phyloP scores from a whole-genome alignment of 2,888 invertebrate species.

The Erebia aethiops region DNA sequence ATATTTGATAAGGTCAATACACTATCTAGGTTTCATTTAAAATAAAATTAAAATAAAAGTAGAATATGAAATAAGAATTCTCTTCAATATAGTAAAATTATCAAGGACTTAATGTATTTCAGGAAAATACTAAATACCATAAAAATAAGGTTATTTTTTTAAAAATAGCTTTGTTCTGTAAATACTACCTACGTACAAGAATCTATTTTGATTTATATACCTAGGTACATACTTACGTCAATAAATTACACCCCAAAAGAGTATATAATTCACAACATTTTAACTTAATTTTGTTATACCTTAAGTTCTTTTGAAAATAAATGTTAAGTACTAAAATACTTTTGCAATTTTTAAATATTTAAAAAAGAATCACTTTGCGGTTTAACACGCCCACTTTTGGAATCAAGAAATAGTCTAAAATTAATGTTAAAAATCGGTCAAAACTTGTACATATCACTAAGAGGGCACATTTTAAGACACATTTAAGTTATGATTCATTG shows the following conservation, averaged over 20 bases:
- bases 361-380: conserved; percentile 32
- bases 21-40: no score
- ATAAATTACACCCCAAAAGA: no score
- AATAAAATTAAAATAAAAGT: no score
- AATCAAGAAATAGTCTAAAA: conserved; percentile 32
- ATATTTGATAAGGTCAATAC: no score
- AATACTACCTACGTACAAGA: no score
- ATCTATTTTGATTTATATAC: no score
- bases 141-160: no score
- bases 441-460: conserved; percentile 33
- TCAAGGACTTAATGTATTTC: neutral
- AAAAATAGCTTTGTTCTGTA: no score
- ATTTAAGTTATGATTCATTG: conserved; percentile 56
- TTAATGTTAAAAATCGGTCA: conserved; percentile 20
- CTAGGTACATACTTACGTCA: no score
- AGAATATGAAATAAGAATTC: no score
- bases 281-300: neutral
- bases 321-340: neutral
- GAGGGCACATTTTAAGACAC: conserved; percentile 45
- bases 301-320: neutral
- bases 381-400: conserved; percentile 57
- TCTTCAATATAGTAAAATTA: neutral
- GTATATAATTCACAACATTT: conserved; percentile 2
- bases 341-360: conserved; percentile 2
- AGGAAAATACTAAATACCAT: no score